Percentiles rank a stretch among this genome's conserved stretches.
Conservation (phyloP, 2,888 invertebrate species). For the Philaethria dido region DNA sequence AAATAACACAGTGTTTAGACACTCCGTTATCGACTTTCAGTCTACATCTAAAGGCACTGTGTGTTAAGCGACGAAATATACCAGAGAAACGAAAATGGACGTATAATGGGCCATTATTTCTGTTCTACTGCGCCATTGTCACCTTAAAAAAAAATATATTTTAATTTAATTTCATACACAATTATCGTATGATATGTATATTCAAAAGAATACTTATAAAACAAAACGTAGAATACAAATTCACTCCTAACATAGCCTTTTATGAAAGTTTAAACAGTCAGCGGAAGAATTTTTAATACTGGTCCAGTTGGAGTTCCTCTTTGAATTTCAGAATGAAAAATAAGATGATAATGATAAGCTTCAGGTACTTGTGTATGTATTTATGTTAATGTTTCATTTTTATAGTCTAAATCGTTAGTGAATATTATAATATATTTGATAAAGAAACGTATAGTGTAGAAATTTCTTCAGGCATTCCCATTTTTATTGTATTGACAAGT, state of each 20-base stretch:
- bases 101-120: neutral
- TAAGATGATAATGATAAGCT: neutral
- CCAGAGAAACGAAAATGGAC: neutral
- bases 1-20: neutral
- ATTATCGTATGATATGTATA: too few species aligned
- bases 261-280: slow-evolving; percentile 6
- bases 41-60: too few species aligned
- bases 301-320: neutral
- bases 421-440: neutral
- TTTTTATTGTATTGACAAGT: too few species aligned
- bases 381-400: neutral
- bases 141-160: neutral
- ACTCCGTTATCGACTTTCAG: neutral
- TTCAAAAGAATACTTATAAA: neutral
- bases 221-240: neutral
- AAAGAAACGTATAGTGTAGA: too few species aligned
- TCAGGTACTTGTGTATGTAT: neutral
- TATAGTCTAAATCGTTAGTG: neutral
- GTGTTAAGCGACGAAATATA: too few species aligned
- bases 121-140: neutral
- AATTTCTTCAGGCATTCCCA: too few species aligned
- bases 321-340: neutral
- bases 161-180: neutral
- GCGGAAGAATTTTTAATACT: slow-evolving; percentile 7
- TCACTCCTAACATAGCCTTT: neutral